Percentiles rank a stretch among this genome's conserved stretches.
These are phyloP conservation scores for Mobula birostris DNA, from an alignment of 2,113 vertebrate genomes.

Conservation along the genomic window DNA sequence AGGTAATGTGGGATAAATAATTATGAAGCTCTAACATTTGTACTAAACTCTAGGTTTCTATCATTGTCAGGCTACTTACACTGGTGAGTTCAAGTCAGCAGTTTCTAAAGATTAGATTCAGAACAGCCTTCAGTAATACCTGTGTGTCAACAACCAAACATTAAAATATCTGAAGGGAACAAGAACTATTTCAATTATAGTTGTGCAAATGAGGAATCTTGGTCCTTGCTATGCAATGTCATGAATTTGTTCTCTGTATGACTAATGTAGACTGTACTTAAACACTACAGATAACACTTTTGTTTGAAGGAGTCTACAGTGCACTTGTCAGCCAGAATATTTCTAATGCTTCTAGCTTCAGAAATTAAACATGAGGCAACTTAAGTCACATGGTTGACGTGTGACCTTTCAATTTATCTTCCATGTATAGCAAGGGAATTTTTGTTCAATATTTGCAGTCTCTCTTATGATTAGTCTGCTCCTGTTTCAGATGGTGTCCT, in stretches of 20 bases:
- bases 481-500: background rate
- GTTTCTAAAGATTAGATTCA: background rate
- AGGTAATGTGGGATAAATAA: background rate
- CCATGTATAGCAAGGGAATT: background rate
- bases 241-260: background rate
- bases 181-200: background rate
- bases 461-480: background rate
- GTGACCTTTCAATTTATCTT: slow-evolving; percentile 7
- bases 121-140: too few species aligned
- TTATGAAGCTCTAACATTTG: background rate
- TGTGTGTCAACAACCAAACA: background rate
- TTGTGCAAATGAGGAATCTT: background rate
- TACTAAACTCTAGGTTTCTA: background rate
- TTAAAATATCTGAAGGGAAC: background rate
- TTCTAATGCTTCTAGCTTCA: slow-evolving; percentile 1
- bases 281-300: background rate
- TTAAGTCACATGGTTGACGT: background rate
- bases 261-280: background rate
- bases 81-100: background rate
- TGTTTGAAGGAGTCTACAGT: background rate
- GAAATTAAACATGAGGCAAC: background rate
- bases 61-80: background rate
- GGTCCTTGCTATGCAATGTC: background rate
- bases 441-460: background rate
- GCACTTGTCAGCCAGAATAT: background rate